Percentiles rank a stretch among this genome's conserved stretches.
These are phyloP conservation scores for Edolisoma coerulescens DNA, from an alignment of 2,113 vertebrate species.

Conservation along the genomic window DNA sequence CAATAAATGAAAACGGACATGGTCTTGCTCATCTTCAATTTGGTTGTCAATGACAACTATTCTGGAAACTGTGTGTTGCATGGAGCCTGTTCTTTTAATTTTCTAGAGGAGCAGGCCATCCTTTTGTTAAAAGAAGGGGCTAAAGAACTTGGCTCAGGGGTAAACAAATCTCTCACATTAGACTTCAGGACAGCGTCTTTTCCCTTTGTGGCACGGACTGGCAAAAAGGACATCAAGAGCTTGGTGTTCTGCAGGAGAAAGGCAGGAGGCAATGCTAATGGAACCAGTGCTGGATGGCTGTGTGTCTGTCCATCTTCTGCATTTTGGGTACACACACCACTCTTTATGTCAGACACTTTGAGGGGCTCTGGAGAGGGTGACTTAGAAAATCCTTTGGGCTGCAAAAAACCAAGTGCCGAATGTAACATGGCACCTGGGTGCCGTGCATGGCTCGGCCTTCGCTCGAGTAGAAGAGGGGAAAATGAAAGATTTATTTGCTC, in stretches of 20 bases:
- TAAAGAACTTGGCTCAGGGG: background rate
- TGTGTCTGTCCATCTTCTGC: background rate
- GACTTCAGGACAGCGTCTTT: background rate
- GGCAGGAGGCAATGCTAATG: background rate
- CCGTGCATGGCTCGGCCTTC: accelerated
- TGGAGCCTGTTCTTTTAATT: background rate
- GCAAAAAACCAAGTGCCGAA: background rate
- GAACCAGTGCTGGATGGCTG: background rate
- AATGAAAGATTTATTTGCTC: background rate
- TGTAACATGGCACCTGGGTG: background rate
- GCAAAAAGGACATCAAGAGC: background rate
- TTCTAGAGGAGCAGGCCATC: background rate
- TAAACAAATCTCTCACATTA: background rate
- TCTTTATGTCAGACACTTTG: background rate
- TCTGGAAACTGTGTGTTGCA: background rate
- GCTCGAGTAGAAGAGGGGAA: background rate
- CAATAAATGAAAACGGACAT: background rate
- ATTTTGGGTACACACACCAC: background rate
- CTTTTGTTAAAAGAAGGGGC: background rate
- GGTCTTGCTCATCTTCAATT: background rate
- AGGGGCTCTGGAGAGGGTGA: background rate
- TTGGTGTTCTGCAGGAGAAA: background rate
- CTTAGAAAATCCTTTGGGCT: background rate
- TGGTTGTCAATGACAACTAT: background rate
- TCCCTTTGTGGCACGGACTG: background rate